phyloP scores from a whole-genome alignment of 2,113 vertebrate genomes.

The Aythya baeri region DNA sequence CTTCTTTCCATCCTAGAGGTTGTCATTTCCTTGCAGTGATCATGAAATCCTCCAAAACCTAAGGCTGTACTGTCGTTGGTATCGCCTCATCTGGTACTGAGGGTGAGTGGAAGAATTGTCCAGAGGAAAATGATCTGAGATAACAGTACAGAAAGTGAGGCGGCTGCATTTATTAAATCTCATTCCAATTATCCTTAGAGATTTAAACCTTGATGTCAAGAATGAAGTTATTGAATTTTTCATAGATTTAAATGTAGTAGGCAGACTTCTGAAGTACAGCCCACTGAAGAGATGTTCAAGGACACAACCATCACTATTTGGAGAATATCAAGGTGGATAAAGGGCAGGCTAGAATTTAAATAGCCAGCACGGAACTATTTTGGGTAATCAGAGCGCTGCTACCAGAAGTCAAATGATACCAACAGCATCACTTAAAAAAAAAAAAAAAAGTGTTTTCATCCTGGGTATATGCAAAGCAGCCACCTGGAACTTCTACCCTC shows the following conservation, averaged over 20 bases:
- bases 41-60: background rate
- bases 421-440: background rate
- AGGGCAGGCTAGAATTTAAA: background rate
- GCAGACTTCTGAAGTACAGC: background rate
- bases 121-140: background rate
- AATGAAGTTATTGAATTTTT: slow-evolving; percentile 1
- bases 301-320: background rate
- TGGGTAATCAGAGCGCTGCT: background rate
- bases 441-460: background rate
- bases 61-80: background rate
- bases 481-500: slow-evolving; percentile 5
- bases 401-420: background rate
- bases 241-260: background rate
- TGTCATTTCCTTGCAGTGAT: background rate
- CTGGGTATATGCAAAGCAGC: background rate
- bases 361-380: background rate
- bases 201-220: background rate
- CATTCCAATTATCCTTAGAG: background rate
- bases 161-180: background rate
- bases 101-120: background rate
- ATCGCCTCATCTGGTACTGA: background rate
- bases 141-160: background rate
- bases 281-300: background rate
- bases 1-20: background rate
- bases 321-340: background rate